These are phyloP conservation scores for Gila orcuttii DNA, from an alignment of 2,113 vertebrate genomes.

Conservation along the genomic window DNA sequence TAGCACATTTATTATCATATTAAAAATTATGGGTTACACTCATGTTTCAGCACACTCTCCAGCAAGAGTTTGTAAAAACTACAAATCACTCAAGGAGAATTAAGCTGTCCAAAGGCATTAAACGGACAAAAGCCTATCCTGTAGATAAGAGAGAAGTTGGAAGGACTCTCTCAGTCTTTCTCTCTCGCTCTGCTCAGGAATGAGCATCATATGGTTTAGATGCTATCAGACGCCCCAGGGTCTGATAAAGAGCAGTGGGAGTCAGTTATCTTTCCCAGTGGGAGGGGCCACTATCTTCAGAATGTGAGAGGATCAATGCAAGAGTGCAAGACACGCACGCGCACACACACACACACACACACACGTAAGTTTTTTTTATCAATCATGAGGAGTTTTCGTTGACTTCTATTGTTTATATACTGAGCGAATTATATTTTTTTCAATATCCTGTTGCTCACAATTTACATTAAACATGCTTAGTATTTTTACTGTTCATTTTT, in stretches of 20 bases:
- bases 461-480: background rate
- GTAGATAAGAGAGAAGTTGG: slow-evolving; percentile 64
- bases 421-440: background rate
- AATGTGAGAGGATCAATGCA: slow-evolving; percentile 64
- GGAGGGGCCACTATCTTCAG: slow-evolving; percentile 37
- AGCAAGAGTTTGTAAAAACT: slow-evolving; percentile 58
- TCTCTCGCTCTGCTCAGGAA: slow-evolving; percentile 51
- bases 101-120: slow-evolving; percentile 67
- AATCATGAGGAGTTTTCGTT: background rate
- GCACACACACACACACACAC: background rate
- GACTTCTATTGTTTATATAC: background rate
- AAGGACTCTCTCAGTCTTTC: slow-evolving; percentile 41
- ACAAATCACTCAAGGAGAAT: slow-evolving; percentile 68
- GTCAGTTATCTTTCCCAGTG: slow-evolving; percentile 54
- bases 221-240: slow-evolving; percentile 72
- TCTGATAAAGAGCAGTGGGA: slow-evolving; percentile 62
- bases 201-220: slow-evolving; percentile 72
- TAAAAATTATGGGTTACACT: slow-evolving; percentile 63
- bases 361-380: background rate
- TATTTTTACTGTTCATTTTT: too few relatives aligned
- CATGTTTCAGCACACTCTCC: slow-evolving; percentile 60
- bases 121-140: slow-evolving; percentile 55
- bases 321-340: background rate
- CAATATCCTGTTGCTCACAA: background rate
- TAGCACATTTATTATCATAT: slow-evolving; percentile 60